Conservation (phyloP, 2,797 vertebrate species). For the Numenius phaeopus region DNA sequence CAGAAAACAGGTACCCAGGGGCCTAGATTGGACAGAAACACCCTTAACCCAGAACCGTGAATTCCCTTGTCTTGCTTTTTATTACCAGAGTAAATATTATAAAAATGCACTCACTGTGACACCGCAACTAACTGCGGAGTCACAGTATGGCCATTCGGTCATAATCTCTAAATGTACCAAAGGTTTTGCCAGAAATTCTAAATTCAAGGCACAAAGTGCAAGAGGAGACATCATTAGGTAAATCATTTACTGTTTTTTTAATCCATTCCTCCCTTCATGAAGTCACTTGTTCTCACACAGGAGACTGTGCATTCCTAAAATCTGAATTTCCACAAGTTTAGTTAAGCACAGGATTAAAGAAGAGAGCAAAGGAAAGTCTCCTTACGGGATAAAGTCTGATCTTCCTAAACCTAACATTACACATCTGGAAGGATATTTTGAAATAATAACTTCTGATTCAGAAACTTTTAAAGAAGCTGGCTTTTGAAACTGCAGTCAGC, state of each 20-base stretch:
- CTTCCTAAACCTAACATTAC: neutral
- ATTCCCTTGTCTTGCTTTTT: neutral
- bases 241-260: slow-evolving; percentile 32
- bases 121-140: neutral
- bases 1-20: neutral
- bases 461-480: neutral
- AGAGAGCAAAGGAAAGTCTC: neutral
- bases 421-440: neutral
- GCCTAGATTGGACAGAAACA: neutral
- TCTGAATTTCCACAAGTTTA: neutral
- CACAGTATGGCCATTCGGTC: rapidly evolving
- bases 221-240: neutral
- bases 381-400: neutral
- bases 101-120: neutral
- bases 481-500: neutral
- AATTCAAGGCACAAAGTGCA: slow-evolving; percentile 19
- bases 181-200: neutral
- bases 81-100: neutral
- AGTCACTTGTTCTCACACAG: neutral
- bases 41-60: neutral
- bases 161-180: neutral
- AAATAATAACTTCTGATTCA: neutral
- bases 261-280: neutral
- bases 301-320: neutral
- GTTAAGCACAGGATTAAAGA: neutral